Evolutionary conservation across 2,797 vertebrate species (phyloP).

Genomic region (Melanotaenia parkinsoni): DNA sequence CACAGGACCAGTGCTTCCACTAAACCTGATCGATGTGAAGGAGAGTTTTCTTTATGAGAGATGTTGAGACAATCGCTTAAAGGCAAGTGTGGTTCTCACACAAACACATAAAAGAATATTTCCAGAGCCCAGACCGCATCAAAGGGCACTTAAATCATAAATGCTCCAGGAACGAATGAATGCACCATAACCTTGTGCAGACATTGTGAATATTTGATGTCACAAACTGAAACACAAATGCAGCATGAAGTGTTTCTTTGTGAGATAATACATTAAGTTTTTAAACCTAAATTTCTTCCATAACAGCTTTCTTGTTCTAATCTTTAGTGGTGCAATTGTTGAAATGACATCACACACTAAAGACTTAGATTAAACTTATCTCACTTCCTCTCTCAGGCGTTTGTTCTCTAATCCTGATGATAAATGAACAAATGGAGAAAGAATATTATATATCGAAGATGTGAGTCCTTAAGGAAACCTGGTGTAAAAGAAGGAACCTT

Average conservation of each 20-base stretch:
- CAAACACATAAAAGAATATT: constrained; percentile 15
- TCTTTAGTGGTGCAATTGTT: constrained; percentile 6
- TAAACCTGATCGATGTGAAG: constrained; percentile 51
- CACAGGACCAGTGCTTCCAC: constrained; percentile 1
- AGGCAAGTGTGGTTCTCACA: constrained; percentile 17
- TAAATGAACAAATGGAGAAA: constrained; percentile 6
- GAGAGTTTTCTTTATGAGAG: constrained; percentile 25
- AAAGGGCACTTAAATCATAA: constrained; percentile 9
- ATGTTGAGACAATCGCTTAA: constrained; percentile 23
- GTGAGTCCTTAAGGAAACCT: constrained; percentile 28
- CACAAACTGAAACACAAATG: constrained; percentile 7
- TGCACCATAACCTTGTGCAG: background rate
- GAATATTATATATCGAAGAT: constrained; percentile 10
- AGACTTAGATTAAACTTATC: constrained; percentile 38
- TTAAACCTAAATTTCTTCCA: background rate
- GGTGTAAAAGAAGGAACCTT: constrained; percentile 62
- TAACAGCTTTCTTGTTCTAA: constrained; percentile 1
- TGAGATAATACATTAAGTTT: background rate
- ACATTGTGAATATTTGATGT: constrained; percentile 11
- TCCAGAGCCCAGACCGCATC: constrained; percentile 9
- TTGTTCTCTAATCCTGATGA: constrained; percentile 17
- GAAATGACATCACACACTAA: constrained; percentile 24
- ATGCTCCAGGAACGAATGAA: background rate
- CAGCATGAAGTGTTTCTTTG: background rate
- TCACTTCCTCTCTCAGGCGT: constrained; percentile 4